These are phyloP conservation scores for Orchesella flavescens DNA, from an alignment of 2,888 invertebrate genomes.

Conservation along the genomic window DNA sequence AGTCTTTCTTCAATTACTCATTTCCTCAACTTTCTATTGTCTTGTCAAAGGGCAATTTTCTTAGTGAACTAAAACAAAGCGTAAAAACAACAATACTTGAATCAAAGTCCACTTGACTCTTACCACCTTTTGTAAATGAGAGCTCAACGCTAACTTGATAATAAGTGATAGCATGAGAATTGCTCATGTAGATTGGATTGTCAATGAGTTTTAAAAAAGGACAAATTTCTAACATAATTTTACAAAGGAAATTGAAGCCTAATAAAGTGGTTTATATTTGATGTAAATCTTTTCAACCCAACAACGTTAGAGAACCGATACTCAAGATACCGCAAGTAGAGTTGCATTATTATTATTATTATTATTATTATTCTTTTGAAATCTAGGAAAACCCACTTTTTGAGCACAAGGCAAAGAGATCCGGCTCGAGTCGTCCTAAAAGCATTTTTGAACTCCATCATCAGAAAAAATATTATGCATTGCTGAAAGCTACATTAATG, in stretches of 20 bases:
- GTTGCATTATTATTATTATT: not conserved
- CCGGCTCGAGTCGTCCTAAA: not conserved
- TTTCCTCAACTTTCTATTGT: slow-evolving; percentile 59
- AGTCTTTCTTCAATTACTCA: slow-evolving; percentile 1
- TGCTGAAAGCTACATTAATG: no score
- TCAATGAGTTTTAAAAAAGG: no score
- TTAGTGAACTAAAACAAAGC: no score
- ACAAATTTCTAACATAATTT: no score
- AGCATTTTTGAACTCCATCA: not conserved
- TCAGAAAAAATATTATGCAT: not conserved
- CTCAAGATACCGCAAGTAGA: slow-evolving; percentile 8
- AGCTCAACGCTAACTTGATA: no score
- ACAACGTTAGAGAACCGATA: no score
- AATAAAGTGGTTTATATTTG: no score
- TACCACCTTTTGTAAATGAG: not conserved
- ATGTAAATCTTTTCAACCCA: no score
- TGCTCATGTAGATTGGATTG: no score
- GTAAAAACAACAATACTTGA: not conserved
- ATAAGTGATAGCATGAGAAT: not conserved
- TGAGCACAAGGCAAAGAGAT: not conserved
- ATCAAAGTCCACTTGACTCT: not conserved
- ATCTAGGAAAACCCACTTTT: not conserved
- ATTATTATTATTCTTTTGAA: no score
- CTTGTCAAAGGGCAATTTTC: slow-evolving; percentile 45
- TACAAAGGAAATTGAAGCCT: not conserved